Evolutionary conservation across 1,140 invertebrate genomes (phyloP), one percentile per base, ranked within the genome.

Genomic region (Asobara japonica): DNA sequence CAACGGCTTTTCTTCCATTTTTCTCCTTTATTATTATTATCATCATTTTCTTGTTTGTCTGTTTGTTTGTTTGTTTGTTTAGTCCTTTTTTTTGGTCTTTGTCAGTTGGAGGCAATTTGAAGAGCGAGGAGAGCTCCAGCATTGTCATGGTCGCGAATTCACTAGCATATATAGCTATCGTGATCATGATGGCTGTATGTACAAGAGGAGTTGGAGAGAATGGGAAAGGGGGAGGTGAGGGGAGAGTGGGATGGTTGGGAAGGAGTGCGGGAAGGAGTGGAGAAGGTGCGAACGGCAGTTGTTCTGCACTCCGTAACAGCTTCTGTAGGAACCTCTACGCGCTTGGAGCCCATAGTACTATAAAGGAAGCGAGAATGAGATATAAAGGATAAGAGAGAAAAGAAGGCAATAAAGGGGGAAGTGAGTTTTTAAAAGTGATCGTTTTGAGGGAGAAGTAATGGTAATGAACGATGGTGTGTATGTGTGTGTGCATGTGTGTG

Each of bases 291-390:
- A 67, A 67, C 20, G 29, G 38, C 27, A 45, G 38, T 67, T 45
- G 65, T 67, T 56, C 51, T 56, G 2, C 22, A 45, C 36, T n/a
- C 18, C 22, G 65, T 67, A 67, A 67, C 25, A 67, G 38, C 65
- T 29, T 45, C 27, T 45, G 25, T 41, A 41, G 65, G 27, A 51
- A 48, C 41, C 62, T 16, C 11, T 31, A 65, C n/a, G 30, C n/a
- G 45, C 20, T 18, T 51, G 2, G 45, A 51, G 3, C 45, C n/a
- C n/a, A n/a, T n/a, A n/a, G 45, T 51, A 20, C 4, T 36, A 33
- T 22, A 65, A 41, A 65, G 38, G 64, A 65, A 41, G 33, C 25
- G 38, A 38, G 33, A 41, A 65, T 65, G 38, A 41, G 33, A 65
- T 38, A 41, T 41, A 41, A 41, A 41, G 25, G 33, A 65, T 41